phyloP scores from a whole-genome alignment of 2,113 vertebrate genomes.

The Mungos mungo region DNA sequence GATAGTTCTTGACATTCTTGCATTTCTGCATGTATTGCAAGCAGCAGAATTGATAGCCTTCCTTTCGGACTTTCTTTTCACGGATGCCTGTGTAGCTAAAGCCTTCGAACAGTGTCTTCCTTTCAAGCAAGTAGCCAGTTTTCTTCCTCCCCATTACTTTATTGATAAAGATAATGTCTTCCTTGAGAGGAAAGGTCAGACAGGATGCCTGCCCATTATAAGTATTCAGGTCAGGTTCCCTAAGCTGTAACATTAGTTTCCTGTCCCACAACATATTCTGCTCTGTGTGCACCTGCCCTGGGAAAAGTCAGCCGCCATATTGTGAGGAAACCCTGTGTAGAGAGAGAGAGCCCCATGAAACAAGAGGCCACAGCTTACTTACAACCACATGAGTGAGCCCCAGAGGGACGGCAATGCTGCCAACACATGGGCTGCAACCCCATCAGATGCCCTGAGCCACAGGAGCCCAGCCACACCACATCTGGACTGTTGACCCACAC shows the following conservation, averaged over 20 bases:
- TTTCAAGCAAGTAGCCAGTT: background rate
- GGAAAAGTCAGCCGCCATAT: background rate
- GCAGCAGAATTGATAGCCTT: rapidly evolving
- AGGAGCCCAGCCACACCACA: background rate
- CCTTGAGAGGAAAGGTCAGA: rapidly evolving
- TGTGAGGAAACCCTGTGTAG: background rate
- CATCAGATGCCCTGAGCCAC: background rate
- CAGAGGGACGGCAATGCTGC: background rate
- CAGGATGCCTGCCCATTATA: background rate
- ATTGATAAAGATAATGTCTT: background rate
- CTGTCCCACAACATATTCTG: rapidly evolving
- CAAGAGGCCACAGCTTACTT: background rate
- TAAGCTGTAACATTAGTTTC: no score
- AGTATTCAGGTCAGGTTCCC: background rate
- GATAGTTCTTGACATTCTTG: rapidly evolving
- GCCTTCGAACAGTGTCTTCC: background rate
- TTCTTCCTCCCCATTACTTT: background rate
- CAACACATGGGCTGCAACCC: background rate
- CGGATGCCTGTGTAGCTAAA: no score
- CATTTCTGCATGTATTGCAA: background rate
- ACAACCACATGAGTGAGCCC: background rate
- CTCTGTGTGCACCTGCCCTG: background rate
- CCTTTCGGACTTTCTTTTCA: background rate
- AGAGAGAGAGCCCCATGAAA: background rate
- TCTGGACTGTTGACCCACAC: background rate